Conservation (phyloP, 2,888 invertebrate genomes). For the Nebria salina region DNA sequence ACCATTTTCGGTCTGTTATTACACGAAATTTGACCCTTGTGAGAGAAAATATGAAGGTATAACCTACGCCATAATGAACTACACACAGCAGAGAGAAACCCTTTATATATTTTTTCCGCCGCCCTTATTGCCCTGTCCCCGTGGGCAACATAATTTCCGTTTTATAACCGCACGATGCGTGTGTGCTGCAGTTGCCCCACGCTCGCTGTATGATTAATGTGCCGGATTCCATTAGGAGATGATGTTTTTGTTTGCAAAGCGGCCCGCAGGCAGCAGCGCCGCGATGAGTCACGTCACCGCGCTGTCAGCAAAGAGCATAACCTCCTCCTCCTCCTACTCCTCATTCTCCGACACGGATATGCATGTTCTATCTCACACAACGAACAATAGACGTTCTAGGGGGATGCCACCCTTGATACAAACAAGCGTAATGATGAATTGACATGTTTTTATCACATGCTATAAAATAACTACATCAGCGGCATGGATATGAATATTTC, state of each 20-base stretch:
- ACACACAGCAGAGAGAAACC: not conserved
- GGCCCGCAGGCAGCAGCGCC: constrained; percentile 53
- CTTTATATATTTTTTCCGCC: constrained; percentile 28
- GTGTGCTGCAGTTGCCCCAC: constrained; percentile 17
- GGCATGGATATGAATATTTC: not conserved
- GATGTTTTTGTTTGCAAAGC: constrained; percentile 59
- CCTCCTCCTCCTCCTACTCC: not conserved
- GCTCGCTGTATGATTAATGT: constrained; percentile 59
- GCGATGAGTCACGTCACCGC: constrained; percentile 52
- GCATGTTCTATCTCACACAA: not conserved
- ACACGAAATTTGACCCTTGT: not conserved
- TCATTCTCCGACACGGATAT: not conserved
- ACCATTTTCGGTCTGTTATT: not conserved
- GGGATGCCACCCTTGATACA: not conserved
- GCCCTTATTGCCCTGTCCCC: constrained; percentile 57
- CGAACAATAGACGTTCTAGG: not conserved
- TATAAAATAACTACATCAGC: not conserved
- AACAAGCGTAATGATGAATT: constrained; percentile 1
- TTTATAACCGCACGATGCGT: constrained; percentile 57
- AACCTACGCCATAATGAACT: not conserved
- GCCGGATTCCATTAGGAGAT: constrained; percentile 62
- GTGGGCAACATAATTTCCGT: constrained; percentile 63
- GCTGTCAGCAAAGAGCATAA: constrained; percentile 15
- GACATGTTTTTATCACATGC: constrained; percentile 1
- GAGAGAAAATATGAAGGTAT: not conserved